Evolutionary conservation across 2,888 invertebrate genomes (phyloP).

Genomic region (Diplolepis rosae): DNA sequence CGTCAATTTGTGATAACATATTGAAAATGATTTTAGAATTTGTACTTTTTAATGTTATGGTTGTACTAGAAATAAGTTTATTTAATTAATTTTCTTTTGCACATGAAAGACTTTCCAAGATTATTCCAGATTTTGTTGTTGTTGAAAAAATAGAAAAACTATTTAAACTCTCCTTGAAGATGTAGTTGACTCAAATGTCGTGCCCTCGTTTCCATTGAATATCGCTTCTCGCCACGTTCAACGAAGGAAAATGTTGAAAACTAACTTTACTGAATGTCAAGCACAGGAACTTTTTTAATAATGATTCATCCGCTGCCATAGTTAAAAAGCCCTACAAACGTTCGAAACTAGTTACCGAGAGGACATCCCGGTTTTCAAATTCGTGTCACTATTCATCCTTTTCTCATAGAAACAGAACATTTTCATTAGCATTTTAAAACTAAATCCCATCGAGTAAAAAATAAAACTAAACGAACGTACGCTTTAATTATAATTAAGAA

Average conservation of each 20-base stretch:
- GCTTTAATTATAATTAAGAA: too few relatives aligned
- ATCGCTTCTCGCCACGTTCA: not conserved
- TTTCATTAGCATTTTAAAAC: not conserved
- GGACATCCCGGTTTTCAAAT: conserved; percentile 27
- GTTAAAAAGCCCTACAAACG: conserved; percentile 34
- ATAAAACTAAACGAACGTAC: too few relatives aligned
- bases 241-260: conserved; percentile 14
- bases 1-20: too few relatives aligned
- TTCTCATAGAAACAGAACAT: not conserved
- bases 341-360: conserved; percentile 33
- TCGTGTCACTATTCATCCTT: not conserved
- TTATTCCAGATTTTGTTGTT: not conserved
- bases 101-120: not conserved
- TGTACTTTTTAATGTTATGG: too few relatives aligned
- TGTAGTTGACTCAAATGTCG: not conserved
- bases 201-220: conserved; percentile 14
- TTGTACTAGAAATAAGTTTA: too few relatives aligned
- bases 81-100: too few relatives aligned
- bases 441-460: too few relatives aligned
- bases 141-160: not conserved
- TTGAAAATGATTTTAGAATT: too few relatives aligned
- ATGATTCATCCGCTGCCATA: conserved; percentile 39
- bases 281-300: conserved; percentile 45
- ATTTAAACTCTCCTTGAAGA: not conserved
- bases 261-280: conserved; percentile 38